These are phyloP conservation scores for Drosophila prosaltans DNA, from an alignment of 1,140 invertebrate species.

Conservation along the genomic window DNA sequence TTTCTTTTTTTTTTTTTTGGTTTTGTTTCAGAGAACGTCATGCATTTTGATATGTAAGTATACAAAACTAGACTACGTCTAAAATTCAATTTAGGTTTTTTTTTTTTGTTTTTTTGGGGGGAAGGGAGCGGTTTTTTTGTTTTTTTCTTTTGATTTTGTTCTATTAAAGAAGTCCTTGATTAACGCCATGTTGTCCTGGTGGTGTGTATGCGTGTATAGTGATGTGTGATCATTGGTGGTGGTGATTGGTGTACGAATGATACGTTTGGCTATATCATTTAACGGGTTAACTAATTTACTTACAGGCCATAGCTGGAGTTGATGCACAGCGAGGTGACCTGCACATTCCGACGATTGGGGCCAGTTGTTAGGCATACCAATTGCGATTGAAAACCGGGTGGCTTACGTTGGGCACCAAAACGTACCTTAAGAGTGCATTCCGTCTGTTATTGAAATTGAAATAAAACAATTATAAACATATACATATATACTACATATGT, in stretches of 20 bases:
- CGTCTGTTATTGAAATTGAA: slow-evolving; percentile 72
- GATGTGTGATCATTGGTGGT: slow-evolving; percentile 18
- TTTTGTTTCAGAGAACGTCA: slow-evolving; percentile 52
- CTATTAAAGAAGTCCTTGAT: slow-evolving; percentile 42
- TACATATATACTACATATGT: too few relatives aligned
- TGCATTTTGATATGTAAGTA: slow-evolving; percentile 46
- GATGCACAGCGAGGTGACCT: slow-evolving; percentile 94
- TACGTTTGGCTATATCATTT: background rate
- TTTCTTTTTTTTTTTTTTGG: slow-evolving; percentile 22
- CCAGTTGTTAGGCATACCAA: slow-evolving; percentile 95
- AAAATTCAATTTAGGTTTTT: slow-evolving; percentile 35
- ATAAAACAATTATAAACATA: background rate
- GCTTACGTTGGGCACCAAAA: slow-evolving; percentile 90
- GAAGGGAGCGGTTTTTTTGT: slow-evolving; percentile 9
- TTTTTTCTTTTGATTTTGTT: background rate
- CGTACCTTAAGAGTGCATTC: slow-evolving; percentile 88
- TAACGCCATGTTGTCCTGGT: slow-evolving; percentile 32
- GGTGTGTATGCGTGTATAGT: slow-evolving; percentile 51
- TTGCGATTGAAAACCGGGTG: slow-evolving; percentile 96
- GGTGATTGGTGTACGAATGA: background rate
- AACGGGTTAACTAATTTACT: slow-evolving; percentile 84
- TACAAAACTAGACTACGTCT: slow-evolving; percentile 62
- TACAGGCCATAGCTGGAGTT: slow-evolving; percentile 98
- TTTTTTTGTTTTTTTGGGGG: slow-evolving; percentile 36
- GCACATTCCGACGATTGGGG: slow-evolving; percentile 90